Evolutionary conservation across 2,888 invertebrate genomes (phyloP).

Genomic region (Caenorhabditis sp.): DNA sequence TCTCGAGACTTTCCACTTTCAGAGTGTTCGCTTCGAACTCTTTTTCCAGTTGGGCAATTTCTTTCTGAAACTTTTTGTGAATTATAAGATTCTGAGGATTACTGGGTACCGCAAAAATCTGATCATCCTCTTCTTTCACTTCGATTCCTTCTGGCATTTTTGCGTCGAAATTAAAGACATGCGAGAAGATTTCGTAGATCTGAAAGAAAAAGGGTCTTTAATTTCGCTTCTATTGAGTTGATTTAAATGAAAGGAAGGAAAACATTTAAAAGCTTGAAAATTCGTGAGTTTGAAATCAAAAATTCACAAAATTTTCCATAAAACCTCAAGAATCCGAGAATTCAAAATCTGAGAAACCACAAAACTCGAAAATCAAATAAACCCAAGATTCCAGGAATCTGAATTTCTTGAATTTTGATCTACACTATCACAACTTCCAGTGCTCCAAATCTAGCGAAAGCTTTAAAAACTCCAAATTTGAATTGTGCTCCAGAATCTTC

Average conservation of each 20-base stretch:
- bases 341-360: too few relatives aligned
- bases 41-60: constrained; percentile 43
- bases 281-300: too few relatives aligned
- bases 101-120: constrained; percentile 40
- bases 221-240: too few relatives aligned
- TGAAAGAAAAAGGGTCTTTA: constrained; percentile 17
- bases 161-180: constrained; percentile 42
- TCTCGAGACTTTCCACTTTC: constrained; percentile 33
- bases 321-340: too few relatives aligned
- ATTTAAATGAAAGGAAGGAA: too few relatives aligned
- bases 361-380: background rate
- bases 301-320: too few relatives aligned
- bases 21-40: constrained; percentile 35
- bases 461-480: too few relatives aligned
- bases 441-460: too few relatives aligned
- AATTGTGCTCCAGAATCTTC: too few relatives aligned
- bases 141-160: constrained; percentile 41
- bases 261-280: too few relatives aligned
- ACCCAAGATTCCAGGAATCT: background rate
- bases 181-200: constrained; percentile 49
- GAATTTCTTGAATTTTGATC: background rate
- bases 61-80: constrained; percentile 48
- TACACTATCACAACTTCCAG: background rate
- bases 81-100: background rate
- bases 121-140: constrained; percentile 40